A percentile compares a stretch with the other conserved stretches of the same genome.
Conservation (phyloP, 1,140 invertebrate genomes). For the Scaptodrosophila lebanonensis region DNA sequence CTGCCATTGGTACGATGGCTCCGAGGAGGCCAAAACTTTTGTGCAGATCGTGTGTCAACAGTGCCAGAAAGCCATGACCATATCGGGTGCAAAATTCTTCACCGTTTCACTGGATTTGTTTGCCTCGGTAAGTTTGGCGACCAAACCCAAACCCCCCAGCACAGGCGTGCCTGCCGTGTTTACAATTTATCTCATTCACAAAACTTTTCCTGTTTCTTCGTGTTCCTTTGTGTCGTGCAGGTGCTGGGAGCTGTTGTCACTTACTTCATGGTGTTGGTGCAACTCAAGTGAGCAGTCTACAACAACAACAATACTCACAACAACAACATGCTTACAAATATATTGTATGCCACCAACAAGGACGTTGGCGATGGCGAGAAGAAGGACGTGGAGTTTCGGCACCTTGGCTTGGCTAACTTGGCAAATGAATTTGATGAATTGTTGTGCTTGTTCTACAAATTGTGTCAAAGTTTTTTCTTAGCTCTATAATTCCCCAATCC, state of each 20-base stretch:
- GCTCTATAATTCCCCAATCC: conserved; percentile 9
- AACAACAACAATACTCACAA: conserved; percentile 3
- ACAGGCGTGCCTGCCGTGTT: background rate
- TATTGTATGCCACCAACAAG: too few relatives aligned
- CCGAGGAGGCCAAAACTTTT: conserved; percentile 91
- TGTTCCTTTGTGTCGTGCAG: conserved; percentile 75
- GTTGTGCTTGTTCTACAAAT: conserved; percentile 24
- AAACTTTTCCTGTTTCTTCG: conserved; percentile 13
- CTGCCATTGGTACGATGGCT: conserved; percentile 92
- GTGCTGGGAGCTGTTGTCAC: conserved; percentile 91
- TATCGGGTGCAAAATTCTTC: conserved; percentile 91
- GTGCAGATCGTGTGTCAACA: conserved; percentile 94
- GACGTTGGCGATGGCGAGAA: too few relatives aligned
- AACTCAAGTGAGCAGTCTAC: conserved; percentile 85
- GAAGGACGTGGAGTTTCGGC: too few relatives aligned
- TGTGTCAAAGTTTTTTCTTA: conserved; percentile 29
- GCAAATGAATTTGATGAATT: conserved; percentile 29
- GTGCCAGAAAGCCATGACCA: conserved; percentile 90
- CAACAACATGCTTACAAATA: background rate
- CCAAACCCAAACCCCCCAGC: background rate
- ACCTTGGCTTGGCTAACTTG: background rate
- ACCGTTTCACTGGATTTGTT: conserved; percentile 91
- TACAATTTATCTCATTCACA: conserved; percentile 5
- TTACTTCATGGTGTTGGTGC: conserved; percentile 94
- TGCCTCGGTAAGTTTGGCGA: conserved; percentile 84